Base-by-base conservation (phyloP, 2,888 invertebrate species). In the Entomobrya proxima region DNA sequence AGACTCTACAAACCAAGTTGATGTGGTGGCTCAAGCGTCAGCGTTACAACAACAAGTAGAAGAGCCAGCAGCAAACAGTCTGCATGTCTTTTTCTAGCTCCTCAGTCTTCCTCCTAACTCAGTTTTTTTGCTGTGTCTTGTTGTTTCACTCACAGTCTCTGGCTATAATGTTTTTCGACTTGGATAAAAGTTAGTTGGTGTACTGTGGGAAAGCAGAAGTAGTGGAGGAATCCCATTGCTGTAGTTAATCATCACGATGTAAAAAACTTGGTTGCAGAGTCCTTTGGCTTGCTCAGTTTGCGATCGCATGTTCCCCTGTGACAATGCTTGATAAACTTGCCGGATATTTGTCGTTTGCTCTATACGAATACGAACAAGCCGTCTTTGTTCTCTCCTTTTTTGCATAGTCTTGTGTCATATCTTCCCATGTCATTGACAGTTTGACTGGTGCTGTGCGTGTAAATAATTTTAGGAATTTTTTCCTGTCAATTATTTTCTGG, bases 281-380 rank as follows among this genome's bases (percentile, higher is more conserved):
- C 85, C 85, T 75, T 79, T 85, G 80, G 74, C 79, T 85, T 55
- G 75, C 67, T 85, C 80, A 85, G 85, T 85, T 79, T 79, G 79
- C 50, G 64, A 85, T 85, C 74, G 85, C 78, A 79, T 78, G 79
- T 85, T 85, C 79, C 79, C 79, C 85, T 85, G 80, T 69, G 79
- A 78, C 85, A 79, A 74, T 85, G 74, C 75, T 18, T 15, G 27
- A 64, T 40, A 52, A 64, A 67, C 61, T 47, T 40, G 77, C 24
- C 24, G 18, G 7, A 9, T 27, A 9, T n/a, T n/a, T n/a, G n/a
- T n/a, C n/a, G 24, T 74, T 47, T 47, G 9, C 50, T 47, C 74
- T 13, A 5, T 24, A 64, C 27, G 24, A 40, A 37, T n/a, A 7
- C 37, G 21, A 58, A 55, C n/a, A 55, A 55, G 35, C 5, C 32